Conservation (phyloP, 1,140 invertebrate species). For the Planococcus citri region DNA sequence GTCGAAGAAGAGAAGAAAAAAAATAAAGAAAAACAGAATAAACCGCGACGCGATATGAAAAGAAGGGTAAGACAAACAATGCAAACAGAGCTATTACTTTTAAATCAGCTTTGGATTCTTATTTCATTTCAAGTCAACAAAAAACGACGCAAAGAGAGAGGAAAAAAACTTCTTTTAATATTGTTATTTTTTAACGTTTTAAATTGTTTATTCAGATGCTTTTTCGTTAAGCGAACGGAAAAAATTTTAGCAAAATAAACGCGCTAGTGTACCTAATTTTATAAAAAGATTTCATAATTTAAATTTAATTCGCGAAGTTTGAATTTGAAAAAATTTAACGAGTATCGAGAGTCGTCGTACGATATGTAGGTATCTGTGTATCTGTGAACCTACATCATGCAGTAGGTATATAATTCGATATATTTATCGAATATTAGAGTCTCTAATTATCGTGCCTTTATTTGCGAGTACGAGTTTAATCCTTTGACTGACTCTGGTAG, state of each 20-base stretch:
- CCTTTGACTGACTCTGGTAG: too few relatives aligned
- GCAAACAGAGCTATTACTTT: constrained; percentile 19
- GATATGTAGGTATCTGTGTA: too few relatives aligned
- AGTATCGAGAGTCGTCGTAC: too few relatives aligned
- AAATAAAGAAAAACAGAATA: constrained; percentile 16
- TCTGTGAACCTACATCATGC: too few relatives aligned
- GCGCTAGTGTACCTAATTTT: too few relatives aligned
- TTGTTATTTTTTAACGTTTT: constrained; percentile 16
- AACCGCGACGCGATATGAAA: constrained; percentile 4
- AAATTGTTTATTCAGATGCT: constrained; percentile 15
- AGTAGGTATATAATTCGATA: too few relatives aligned
- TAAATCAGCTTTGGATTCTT: constrained; percentile 19
- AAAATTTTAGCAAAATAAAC: background rate
- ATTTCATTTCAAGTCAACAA: constrained; percentile 18
- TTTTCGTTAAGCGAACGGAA: background rate
- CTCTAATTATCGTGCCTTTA: too few relatives aligned
- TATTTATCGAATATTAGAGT: too few relatives aligned
- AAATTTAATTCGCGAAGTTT: background rate
- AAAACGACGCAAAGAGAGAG: too few relatives aligned
- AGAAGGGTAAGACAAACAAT: constrained; percentile 14
- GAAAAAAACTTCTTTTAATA: constrained; percentile 4
- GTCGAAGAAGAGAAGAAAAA: background rate
- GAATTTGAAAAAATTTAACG: too few relatives aligned
- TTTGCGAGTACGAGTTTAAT: too few relatives aligned
- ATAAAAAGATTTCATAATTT: background rate